Evolutionary conservation across 2,888 invertebrate genomes (phyloP).

Genomic region (Pelosia muscerda): DNA sequence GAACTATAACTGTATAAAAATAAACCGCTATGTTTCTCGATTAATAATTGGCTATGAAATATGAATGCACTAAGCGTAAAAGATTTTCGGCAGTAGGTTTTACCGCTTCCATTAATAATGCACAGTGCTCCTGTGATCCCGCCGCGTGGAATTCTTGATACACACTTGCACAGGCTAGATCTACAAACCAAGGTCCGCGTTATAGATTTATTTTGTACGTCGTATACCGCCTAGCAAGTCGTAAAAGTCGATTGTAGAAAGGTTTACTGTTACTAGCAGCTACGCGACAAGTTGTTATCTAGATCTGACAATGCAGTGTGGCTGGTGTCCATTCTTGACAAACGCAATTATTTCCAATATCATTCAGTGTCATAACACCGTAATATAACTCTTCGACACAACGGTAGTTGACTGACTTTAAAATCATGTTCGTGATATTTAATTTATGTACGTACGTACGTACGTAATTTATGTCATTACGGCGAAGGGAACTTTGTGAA

Average conservation of each 20-base stretch:
- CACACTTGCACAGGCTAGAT: constrained; percentile 7
- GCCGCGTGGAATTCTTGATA: constrained; percentile 2
- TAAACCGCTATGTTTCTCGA: neutral
- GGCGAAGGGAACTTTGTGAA: constrained; percentile 1
- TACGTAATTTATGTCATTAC: neutral
- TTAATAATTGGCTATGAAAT: neutral
- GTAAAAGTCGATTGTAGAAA: constrained; percentile 24
- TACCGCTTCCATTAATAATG: constrained; percentile 12
- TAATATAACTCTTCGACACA: neutral
- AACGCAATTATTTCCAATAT: neutral
- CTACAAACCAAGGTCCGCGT: constrained; percentile 15
- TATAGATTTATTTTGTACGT: constrained; percentile 23
- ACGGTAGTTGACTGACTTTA: neutral
- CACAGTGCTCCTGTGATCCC: constrained; percentile 2
- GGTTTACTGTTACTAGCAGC: constrained; percentile 16
- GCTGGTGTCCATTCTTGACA: neutral
- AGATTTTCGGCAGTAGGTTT: neutral
- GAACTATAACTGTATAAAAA: neutral
- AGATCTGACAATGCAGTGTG: constrained; percentile 7
- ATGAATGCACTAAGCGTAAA: neutral
- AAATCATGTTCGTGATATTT: neutral
- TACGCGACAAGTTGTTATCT: constrained; percentile 19
- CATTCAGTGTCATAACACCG: neutral
- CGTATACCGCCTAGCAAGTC: constrained; percentile 13
- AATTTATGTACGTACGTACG: neutral